Evolutionary conservation across 2,888 invertebrate genomes (phyloP).

Genomic region (Synergus gifuensis): DNA sequence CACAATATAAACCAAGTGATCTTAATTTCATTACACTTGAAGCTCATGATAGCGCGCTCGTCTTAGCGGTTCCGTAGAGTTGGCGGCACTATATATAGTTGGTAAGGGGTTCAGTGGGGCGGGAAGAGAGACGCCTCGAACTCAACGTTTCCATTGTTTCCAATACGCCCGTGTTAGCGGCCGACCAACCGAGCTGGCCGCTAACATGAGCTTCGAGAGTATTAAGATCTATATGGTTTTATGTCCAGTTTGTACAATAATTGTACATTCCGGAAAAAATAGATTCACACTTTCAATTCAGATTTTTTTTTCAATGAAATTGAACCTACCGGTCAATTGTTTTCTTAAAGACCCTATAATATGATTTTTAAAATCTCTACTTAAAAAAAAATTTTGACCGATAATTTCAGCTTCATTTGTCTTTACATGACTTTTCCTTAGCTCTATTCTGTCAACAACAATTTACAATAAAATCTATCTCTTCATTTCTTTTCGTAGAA

Average conservation of each 20-base stretch:
- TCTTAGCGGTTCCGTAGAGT: too few relatives aligned
- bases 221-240: slow-evolving; percentile 15
- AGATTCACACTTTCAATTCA: slow-evolving; percentile 33
- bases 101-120: too few relatives aligned
- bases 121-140: too few relatives aligned
- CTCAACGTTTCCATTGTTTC: too few relatives aligned
- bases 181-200: too few relatives aligned
- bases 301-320: slow-evolving; percentile 41
- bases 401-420: slow-evolving; percentile 15
- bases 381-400: neutral
- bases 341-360: neutral
- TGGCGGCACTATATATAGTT: too few relatives aligned
- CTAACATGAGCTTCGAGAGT: too few relatives aligned
- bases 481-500: slow-evolving; percentile 40
- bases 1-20: slow-evolving; percentile 55
- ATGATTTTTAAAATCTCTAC: neutral
- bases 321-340: slow-evolving; percentile 26
- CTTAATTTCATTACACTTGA: neutral
- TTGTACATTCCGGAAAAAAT: slow-evolving; percentile 29
- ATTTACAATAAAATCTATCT: slow-evolving; percentile 14
- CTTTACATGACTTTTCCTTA: slow-evolving; percentile 6
- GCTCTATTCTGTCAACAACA: neutral
- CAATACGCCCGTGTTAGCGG: too few relatives aligned
- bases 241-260: slow-evolving; percentile 33
- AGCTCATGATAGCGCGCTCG: too few relatives aligned